A percentile compares a stretch with the other conserved stretches of the same genome.
These are phyloP conservation scores for Beris morrisii DNA, from an alignment of 2,888 invertebrate species.

Conservation along the genomic window DNA sequence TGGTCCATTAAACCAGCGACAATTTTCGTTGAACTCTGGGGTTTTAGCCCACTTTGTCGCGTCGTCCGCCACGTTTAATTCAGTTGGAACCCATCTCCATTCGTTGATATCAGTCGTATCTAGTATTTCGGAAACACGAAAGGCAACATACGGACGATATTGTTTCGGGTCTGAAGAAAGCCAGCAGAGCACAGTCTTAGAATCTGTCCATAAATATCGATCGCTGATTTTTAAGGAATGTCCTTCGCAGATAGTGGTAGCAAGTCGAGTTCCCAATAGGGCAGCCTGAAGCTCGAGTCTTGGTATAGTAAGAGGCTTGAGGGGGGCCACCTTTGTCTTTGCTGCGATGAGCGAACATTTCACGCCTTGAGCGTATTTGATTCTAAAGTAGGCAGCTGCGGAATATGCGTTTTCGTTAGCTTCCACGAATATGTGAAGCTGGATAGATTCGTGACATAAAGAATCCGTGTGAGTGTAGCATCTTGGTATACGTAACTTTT, in stretches of 20 bases:
- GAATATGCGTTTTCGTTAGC: conserved; percentile 37
- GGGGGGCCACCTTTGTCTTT: conserved; percentile 36
- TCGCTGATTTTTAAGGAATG: conserved; percentile 7
- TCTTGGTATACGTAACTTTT: conserved; percentile 33
- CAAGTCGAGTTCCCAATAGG: conserved; percentile 46
- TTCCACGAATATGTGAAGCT: conserved; percentile 39
- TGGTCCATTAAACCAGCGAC: no score
- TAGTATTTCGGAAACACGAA: no score
- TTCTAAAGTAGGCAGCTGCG: conserved; percentile 39
- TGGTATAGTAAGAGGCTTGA: conserved; percentile 35
- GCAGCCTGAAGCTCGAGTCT: conserved; percentile 30
- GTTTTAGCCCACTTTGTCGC: neutral
- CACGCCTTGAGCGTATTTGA: conserved; percentile 10
- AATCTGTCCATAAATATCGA: neutral
- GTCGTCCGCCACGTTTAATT: neutral
- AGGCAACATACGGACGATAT: no score
- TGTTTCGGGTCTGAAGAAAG: no score
- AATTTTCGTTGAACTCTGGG: no score
- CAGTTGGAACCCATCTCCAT: neutral
- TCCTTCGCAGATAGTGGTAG: no score
- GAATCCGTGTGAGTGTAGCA: conserved; percentile 26
- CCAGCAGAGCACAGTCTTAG: no score
- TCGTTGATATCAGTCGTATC: neutral
- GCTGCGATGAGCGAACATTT: conserved; percentile 35
- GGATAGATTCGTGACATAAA: conserved; percentile 20